These are phyloP conservation scores for Etheostoma spectabile DNA, from an alignment of 2,113 vertebrate species.

Conservation along the genomic window DNA sequence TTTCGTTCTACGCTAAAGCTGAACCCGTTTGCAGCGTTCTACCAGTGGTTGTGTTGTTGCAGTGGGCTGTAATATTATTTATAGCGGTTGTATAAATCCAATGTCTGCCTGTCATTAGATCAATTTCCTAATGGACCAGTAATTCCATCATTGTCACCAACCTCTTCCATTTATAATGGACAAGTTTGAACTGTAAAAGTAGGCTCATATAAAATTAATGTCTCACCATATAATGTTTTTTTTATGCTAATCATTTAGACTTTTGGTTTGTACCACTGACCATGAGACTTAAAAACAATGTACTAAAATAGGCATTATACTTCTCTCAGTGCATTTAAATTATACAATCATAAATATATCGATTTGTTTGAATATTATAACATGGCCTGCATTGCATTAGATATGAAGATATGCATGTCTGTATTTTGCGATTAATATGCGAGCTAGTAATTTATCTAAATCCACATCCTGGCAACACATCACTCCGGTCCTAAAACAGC, in stretches of 20 bases:
- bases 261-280: not conserved
- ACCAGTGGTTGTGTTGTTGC: not conserved
- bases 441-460: not conserved
- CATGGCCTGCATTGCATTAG: not conserved
- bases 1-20: not conserved
- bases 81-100: slow-evolving; percentile 9
- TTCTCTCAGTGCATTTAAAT: not conserved
- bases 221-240: not conserved
- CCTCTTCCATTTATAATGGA: not conserved
- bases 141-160: slow-evolving; percentile 11
- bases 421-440: not conserved
- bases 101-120: slow-evolving; percentile 22
- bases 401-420: not conserved
- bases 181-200: slow-evolving; percentile 4
- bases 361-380: not conserved
- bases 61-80: slow-evolving; percentile 1
- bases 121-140: slow-evolving; percentile 35
- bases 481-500: no score
- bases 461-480: no score
- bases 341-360: not conserved
- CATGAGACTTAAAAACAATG: not conserved
- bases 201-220: slow-evolving; percentile 10
- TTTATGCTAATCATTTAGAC: not conserved
- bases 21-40: not conserved
- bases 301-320: slow-evolving; percentile 1